These are phyloP conservation scores for Phalloptychus januarius DNA, from an alignment of 2,797 vertebrate species.

Conservation along the genomic window DNA sequence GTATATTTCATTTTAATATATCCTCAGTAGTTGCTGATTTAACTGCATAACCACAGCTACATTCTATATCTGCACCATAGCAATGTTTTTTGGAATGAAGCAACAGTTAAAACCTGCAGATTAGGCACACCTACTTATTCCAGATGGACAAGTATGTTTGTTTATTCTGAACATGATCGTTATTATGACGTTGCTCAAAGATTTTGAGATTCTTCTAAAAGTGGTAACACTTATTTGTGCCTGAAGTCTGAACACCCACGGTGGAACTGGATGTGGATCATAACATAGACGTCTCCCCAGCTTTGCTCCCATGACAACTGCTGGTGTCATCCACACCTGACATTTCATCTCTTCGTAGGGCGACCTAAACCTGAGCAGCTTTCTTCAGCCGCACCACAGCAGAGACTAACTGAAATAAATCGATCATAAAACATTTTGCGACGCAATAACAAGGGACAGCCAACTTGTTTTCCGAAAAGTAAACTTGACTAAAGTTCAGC, in stretches of 20 bases:
- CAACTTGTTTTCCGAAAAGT: not conserved
- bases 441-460: not conserved
- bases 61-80: not conserved
- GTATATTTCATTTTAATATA: not conserved
- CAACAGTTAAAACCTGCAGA: not conserved
- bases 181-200: not conserved
- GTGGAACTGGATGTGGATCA: not conserved
- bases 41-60: not conserved
- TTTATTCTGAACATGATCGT: not conserved
- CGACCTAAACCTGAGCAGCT: not conserved
- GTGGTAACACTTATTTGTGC: not conserved
- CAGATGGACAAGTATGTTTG: not conserved
- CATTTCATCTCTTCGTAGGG: not conserved
- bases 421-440: not conserved
- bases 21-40: not conserved
- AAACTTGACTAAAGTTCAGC: not conserved
- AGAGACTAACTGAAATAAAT: not conserved
- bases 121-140: not conserved
- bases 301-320: conserved; percentile 47
- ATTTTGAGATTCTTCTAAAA: not conserved
- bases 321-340: conserved; percentile 32
- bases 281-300: not conserved
- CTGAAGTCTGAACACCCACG: not conserved
- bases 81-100: not conserved
- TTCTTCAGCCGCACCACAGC: not conserved